These are phyloP conservation scores for Talpa occidentalis DNA, from an alignment of 2,113 vertebrate genomes.

Conservation along the genomic window DNA sequence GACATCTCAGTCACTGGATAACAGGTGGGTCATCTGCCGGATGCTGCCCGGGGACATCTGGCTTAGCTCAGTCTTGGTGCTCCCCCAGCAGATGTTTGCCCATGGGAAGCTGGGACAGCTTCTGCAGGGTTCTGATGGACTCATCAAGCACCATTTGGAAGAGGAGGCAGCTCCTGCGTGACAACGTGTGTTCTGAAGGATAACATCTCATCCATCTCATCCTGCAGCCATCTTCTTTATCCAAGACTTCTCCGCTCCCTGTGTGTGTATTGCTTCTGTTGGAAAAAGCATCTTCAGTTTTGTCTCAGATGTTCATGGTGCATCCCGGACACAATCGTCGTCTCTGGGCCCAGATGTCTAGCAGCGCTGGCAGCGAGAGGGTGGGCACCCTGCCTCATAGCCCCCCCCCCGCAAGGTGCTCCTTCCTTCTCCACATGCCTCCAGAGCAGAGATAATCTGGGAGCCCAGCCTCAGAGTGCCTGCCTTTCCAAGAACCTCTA, in stretches of 20 bases:
- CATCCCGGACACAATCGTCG: not conserved
- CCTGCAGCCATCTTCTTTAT: not conserved
- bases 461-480: not conserved
- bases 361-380: not conserved
- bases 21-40: not conserved
- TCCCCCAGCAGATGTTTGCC: not conserved
- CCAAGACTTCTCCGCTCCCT: not conserved
- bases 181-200: not conserved
- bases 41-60: not conserved
- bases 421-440: not conserved
- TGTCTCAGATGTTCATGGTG: not conserved
- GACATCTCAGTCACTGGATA: not conserved
- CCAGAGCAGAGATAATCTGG: not conserved
- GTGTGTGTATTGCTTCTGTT: not conserved
- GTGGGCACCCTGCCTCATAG: not conserved
- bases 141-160: not conserved
- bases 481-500: not conserved
- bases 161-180: not conserved
- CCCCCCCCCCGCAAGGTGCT: not conserved
- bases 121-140: not conserved
- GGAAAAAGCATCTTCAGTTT: not conserved
- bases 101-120: not conserved
- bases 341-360: not conserved
- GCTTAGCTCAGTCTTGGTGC: not conserved
- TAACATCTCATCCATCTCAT: constrained; percentile 1